Evolutionary conservation across 1,140 invertebrate genomes (phyloP).

Genomic region (Aphis gossypii): DNA sequence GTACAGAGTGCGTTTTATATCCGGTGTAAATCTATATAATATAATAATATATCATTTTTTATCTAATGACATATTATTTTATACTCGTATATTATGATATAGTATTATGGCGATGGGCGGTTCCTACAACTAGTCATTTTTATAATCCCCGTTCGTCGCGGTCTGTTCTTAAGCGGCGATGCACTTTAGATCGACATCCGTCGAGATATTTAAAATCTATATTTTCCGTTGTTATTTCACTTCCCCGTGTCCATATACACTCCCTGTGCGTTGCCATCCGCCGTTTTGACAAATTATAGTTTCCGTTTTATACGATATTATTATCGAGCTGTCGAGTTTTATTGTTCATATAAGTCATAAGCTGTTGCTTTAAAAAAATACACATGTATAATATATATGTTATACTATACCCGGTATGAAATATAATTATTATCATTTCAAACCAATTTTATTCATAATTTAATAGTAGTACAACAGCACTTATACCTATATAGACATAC

Average conservation of each 20-base stretch:
- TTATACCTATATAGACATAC: neutral
- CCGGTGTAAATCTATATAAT: too few relatives aligned
- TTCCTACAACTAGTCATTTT: neutral
- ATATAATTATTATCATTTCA: neutral
- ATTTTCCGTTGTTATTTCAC: neutral
- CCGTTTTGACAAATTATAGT: conserved; percentile 12
- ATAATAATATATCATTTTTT: too few relatives aligned
- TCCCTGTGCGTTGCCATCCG: too few relatives aligned
- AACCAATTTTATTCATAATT: neutral
- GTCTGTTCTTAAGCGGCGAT: neutral
- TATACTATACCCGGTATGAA: neutral
- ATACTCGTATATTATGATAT: too few relatives aligned
- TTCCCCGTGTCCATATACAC: too few relatives aligned
- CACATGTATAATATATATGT: neutral
- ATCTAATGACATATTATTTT: too few relatives aligned
- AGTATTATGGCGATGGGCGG: neutral
- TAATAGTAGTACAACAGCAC: neutral
- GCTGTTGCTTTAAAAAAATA: neutral
- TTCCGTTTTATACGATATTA: conserved; percentile 11
- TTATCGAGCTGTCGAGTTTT: neutral
- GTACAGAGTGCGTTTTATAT: too few relatives aligned
- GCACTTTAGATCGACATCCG: neutral
- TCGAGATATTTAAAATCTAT: neutral
- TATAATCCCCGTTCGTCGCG: neutral
- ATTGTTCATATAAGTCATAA: neutral